Conservation (phyloP, 2,113 vertebrate genomes). For the Cairina moschata region DNA sequence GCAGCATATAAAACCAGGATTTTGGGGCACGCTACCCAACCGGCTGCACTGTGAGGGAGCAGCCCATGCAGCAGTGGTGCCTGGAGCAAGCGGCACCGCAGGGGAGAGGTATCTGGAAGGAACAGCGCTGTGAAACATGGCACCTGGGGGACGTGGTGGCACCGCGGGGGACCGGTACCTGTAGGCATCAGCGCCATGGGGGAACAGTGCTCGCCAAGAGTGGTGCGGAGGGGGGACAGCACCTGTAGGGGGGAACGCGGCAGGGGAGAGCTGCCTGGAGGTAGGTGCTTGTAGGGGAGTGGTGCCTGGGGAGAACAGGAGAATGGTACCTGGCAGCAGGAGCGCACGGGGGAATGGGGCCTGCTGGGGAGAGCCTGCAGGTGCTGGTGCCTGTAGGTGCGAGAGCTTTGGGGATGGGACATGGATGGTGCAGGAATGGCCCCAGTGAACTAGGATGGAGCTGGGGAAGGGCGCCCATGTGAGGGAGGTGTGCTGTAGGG, state of each 20-base stretch:
- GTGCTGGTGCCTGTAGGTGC: background rate
- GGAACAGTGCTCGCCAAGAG: background rate
- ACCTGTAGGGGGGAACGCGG: background rate
- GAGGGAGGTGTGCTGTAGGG: background rate
- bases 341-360: accelerated
- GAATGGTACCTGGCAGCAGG: background rate
- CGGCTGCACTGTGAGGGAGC: background rate
- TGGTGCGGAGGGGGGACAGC: background rate
- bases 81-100: background rate
- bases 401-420: background rate
- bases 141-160: constrained; percentile 6
- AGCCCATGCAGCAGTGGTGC: background rate
- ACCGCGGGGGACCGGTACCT: background rate
- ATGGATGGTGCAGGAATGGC: background rate
- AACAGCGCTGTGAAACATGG: background rate
- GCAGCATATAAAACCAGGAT: background rate
- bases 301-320: background rate
- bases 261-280: background rate
- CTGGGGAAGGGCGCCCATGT: accelerated
- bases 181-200: background rate
- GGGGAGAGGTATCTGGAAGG: constrained; percentile 19
- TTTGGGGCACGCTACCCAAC: background rate
- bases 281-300: background rate
- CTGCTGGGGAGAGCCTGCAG: background rate
- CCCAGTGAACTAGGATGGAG: background rate